Evolutionary conservation across 2,113 vertebrate genomes (phyloP), one percentile per base, ranked within the genome.

Genomic region (Gymnocephalus cernua): DNA sequence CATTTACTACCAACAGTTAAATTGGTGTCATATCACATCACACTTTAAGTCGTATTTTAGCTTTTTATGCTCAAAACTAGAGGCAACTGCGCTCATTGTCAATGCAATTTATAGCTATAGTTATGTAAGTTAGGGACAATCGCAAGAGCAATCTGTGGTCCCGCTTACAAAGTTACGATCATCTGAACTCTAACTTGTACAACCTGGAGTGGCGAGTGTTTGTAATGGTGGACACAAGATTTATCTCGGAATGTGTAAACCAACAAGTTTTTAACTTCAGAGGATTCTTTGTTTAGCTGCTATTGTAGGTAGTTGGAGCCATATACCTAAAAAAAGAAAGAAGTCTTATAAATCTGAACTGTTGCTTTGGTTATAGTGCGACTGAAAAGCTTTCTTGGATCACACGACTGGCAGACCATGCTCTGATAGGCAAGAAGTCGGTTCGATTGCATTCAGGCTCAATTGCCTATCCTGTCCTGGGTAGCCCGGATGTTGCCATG

Each of bases 261-360:
- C 13, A 64, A 72, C 32, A 79, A 53, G 44, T 76, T 71, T 76
- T 25, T 21, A 16, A 48, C 61, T 38, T 21, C 0, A 8, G 44
- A 51, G 27, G 13, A 51, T 74, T 77, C 29, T 76, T 74, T 23
- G 72, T 81, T 88, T 69, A 83, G 77, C 65, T 85, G 82, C 70
- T 69, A 44, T 35, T 80, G 25, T 70, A 61, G 62, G 41, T 82
- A 69, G 72, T 64, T 71, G 7, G 61, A 84, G 78, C 84, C 53
- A 53, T 74, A 71, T 27, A 66, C 32, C n/a, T 57, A 45, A 45
- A 74, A 57, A 58, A 45, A 61, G 18, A 71, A 45, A 8, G 5
- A 70, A 53, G 35, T 66, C 12, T 35, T 21, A 74, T 23, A 71
- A 56, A 71, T 76, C n/a, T 58, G 21, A 77, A 56, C 32, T 11